Conservation (phyloP, 2,888 invertebrate genomes). For the Periphyllus acericola region DNA sequence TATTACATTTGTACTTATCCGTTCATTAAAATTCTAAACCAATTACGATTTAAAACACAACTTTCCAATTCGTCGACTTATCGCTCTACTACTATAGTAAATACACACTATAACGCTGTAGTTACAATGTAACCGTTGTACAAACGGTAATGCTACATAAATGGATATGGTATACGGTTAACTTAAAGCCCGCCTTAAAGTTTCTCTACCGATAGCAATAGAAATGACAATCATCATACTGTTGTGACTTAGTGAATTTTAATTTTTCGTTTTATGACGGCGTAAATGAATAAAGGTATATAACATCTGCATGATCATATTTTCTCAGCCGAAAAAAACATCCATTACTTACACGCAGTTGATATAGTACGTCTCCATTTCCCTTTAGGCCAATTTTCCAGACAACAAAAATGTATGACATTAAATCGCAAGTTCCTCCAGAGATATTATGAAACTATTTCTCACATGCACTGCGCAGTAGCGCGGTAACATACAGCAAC, state of each 20-base stretch:
- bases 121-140: too few species aligned
- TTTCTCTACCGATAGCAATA: not conserved
- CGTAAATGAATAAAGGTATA: slow-evolving; percentile 37
- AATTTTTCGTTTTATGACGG: slow-evolving; percentile 32
- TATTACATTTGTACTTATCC: too few species aligned
- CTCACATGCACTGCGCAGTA: not conserved
- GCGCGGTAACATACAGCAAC: too few species aligned
- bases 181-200: slow-evolving; percentile 4
- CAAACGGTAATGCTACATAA: not conserved
- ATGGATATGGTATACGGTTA: not conserved
- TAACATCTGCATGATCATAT: slow-evolving; percentile 28
- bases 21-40: too few species aligned
- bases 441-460: not conserved
- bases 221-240: too few species aligned
- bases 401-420: not conserved
- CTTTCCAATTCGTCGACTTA: too few species aligned
- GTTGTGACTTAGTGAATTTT: not conserved
- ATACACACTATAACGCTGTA: too few species aligned
- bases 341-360: not conserved
- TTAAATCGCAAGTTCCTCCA: not conserved
- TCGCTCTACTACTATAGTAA: too few species aligned
- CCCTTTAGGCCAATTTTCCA: not conserved
- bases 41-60: too few species aligned
- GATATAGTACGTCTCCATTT: not conserved
- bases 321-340: slow-evolving; percentile 34